phyloP scores from a whole-genome alignment of 2,113 vertebrate genomes.

The Sebastes schlegelii region DNA sequence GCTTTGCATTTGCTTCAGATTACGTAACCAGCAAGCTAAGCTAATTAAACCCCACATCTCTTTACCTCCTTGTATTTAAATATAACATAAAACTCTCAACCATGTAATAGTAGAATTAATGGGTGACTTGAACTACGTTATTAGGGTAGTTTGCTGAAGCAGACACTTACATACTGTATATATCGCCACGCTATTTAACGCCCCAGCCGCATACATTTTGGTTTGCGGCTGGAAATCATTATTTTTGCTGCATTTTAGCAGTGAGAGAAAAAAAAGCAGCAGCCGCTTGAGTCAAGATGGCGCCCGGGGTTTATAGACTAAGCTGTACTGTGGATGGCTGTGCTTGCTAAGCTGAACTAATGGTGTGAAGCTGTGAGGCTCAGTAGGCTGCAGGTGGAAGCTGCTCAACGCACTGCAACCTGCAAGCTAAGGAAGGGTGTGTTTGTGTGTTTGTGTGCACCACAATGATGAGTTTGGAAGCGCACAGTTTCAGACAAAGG shows the following conservation, averaged over 20 bases:
- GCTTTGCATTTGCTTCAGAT: constrained; percentile 5
- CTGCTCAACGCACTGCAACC: constrained; percentile 47
- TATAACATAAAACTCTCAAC: background rate
- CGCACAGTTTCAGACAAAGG: constrained; percentile 34
- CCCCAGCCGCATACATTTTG: background rate
- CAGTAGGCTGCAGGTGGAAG: constrained; percentile 68
- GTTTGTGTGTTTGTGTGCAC: background rate
- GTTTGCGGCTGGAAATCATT: background rate
- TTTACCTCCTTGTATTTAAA: constrained; percentile 2
- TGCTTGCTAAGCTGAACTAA: constrained; percentile 73
- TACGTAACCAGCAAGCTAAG: background rate
- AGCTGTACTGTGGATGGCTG: constrained; percentile 42
- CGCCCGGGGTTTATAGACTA: constrained; percentile 37
- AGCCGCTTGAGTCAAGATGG: constrained; percentile 59
- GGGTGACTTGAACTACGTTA: background rate
- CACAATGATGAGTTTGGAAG: constrained; percentile 23
- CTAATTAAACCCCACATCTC: constrained; percentile 11
- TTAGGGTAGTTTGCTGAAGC: background rate
- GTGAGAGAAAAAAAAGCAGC: constrained; percentile 5
- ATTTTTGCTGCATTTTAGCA: constrained; percentile 17
- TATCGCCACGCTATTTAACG: background rate
- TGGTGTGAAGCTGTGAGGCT: constrained; percentile 69
- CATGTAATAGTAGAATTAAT: background rate
- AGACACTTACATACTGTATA: background rate
- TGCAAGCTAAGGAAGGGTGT: constrained; percentile 25